Percentiles rank a stretch among this genome's conserved stretches.
Conservation (phyloP, 2,888 invertebrate species). For the Nomada goodeniana region DNA sequence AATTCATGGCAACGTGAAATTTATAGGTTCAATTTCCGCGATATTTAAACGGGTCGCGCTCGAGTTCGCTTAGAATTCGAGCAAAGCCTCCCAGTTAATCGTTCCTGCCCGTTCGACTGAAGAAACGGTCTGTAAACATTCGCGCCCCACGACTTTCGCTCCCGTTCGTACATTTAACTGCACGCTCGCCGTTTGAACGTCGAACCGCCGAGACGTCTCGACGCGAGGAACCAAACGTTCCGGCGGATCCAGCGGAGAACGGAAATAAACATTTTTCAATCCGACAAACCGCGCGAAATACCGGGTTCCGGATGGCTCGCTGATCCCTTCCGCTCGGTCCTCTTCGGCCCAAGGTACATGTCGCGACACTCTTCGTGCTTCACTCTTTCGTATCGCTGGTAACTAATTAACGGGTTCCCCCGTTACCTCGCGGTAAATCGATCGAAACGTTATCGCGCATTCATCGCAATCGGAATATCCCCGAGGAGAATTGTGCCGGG, state of each 20-base stretch:
- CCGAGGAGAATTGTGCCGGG: constrained; percentile 4
- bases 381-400: not conserved
- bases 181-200: no score
- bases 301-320: no score
- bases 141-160: not conserved
- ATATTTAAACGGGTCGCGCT: constrained; percentile 75
- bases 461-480: constrained; percentile 18
- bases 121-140: constrained; percentile 7
- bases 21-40: constrained; percentile 82
- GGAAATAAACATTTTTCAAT: no score
- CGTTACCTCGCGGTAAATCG: constrained; percentile 5
- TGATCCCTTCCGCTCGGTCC: no score
- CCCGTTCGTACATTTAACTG: not conserved
- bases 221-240: not conserved
- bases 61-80: constrained; percentile 65
- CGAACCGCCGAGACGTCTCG: not conserved
- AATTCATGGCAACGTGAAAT: constrained; percentile 79
- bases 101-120: constrained; percentile 21
- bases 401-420: not conserved
- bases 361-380: no score
- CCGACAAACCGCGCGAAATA: no score
- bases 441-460: constrained; percentile 11
- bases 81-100: constrained; percentile 59
- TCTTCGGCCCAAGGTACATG: no score
- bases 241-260: no score